Base-by-base conservation (phyloP, 2,888 invertebrate species). In the Cephus rjabovi region DNA sequence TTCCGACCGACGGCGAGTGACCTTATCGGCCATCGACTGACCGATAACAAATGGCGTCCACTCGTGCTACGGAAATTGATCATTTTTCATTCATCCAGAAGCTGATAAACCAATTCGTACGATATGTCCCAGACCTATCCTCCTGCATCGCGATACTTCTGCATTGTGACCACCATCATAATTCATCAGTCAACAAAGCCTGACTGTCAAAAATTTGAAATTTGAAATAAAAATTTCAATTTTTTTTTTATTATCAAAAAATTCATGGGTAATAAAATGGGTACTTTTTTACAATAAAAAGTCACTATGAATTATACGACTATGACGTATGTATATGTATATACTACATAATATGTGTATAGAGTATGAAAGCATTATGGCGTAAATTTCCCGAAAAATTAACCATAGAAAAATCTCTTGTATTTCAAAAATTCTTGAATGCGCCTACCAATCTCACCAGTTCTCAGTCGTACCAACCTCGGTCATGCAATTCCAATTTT, bases 1-100 rank as follows among this genome's bases (percentile, higher is more conserved):
- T 30, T 34, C 4, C 79, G 75, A 85, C 83, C 85, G 85, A 84
- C 85, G 75, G 83, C 37, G 69, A 79, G 71, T 77, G 81, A 84
- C 78, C 74, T 74, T 74, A 74, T 35, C 74, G 74, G 35, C 74
- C 74, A 74, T 34, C 74, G 6, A 34, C 34, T 74, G 35, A 35
- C 74, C 74, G 74, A 74, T 74, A 74, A 74, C 34, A 74, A 71
- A 71, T 3, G 71, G 71, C 15, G 71, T 71, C 31, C 71, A 33
- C 71, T 34, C 71, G 31, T 31, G 71, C 71, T 31, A 34, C 31
- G 31, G 71, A 71, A 71, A 71, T 71, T 71, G 71, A 34, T 31
- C 71, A 71, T 71, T 71, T 71, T 71, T 71, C 71, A 71, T 34
- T 31, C 71, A 12, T 31, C 71, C 31, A 71, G 40, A 23, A 56